These are phyloP conservation scores for human DNA, from an alignment of 2,113 vertebrate species.

Conservation along the genomic window DNA sequence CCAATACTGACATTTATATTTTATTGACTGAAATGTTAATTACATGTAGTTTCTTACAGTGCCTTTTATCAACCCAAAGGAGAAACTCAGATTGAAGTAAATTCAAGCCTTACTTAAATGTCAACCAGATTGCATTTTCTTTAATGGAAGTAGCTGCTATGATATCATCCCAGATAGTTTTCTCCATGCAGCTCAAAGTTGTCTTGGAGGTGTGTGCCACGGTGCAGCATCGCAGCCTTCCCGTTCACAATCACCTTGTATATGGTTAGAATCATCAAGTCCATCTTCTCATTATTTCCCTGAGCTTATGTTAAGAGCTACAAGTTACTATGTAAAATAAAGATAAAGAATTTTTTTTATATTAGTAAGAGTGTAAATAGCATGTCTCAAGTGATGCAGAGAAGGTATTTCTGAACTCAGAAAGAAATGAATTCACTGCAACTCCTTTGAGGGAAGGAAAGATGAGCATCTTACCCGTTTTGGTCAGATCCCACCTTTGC, in stretches of 20 bases:
- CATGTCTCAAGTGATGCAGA: neutral
- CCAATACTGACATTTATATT: neutral
- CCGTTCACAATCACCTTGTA: neutral
- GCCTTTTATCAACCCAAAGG: neutral
- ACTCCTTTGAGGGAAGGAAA: neutral
- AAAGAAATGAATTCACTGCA: neutral
- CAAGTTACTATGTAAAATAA: constrained; percentile 21
- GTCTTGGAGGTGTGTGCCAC: neutral
- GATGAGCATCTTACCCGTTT: neutral
- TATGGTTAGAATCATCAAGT: neutral
- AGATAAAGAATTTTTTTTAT: neutral
- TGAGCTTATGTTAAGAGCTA: neutral
- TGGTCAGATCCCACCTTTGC: neutral
- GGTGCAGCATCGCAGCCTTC: neutral
- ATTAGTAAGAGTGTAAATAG: neutral
- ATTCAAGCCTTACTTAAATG: neutral
- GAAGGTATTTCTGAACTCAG: neutral
- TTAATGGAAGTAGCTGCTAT: neutral
- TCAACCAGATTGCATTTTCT: neutral
- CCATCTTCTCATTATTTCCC: neutral
- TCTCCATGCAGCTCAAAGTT: neutral
- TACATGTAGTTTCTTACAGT: neutral
- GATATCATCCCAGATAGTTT: neutral
- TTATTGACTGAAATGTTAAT: constrained; percentile 11
- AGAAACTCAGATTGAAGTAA: neutral